Percentiles rank a stretch among this genome's conserved stretches.
Conservation (phyloP, 2,113 vertebrate species). For the Tetrao urogallus region DNA sequence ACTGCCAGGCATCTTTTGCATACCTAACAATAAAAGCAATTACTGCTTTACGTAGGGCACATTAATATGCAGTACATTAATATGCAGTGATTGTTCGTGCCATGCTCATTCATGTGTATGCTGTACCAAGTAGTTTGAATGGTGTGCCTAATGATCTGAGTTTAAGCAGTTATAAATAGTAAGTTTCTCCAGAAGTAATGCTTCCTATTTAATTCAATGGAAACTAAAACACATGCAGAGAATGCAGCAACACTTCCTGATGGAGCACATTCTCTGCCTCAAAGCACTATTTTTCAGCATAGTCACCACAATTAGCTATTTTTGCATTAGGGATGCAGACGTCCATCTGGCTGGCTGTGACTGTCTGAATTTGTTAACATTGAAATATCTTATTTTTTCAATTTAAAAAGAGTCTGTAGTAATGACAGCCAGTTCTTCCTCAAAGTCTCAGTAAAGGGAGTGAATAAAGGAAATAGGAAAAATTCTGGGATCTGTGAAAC, state of each 20-base stretch:
- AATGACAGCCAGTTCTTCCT: neutral
- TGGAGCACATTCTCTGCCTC: too few relatives aligned
- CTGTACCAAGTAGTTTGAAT: neutral
- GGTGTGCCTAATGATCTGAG: neutral
- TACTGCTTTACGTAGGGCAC: rapidly evolving
- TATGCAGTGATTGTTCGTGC: neutral
- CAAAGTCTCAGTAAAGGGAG: neutral
- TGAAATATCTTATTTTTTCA: neutral
- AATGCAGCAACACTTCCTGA: too few relatives aligned
- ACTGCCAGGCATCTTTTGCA: neutral
- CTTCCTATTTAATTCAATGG: too few relatives aligned
- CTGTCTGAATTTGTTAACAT: neutral
- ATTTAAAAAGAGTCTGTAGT: neutral
- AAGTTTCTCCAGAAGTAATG: too few relatives aligned
- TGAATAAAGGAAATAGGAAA: neutral
- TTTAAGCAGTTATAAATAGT: neutral
- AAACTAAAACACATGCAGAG: too few relatives aligned
- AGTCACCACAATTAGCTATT: too few relatives aligned
- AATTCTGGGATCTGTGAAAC: neutral
- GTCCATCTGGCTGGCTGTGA: neutral
- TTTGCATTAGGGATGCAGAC: neutral
- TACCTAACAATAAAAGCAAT: neutral
- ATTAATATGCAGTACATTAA: neutral
- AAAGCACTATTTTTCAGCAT: too few relatives aligned
- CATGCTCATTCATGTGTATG: neutral